Evolutionary conservation across 2,113 vertebrate genomes (phyloP).

Genomic region (Ammospiza nelsoni): DNA sequence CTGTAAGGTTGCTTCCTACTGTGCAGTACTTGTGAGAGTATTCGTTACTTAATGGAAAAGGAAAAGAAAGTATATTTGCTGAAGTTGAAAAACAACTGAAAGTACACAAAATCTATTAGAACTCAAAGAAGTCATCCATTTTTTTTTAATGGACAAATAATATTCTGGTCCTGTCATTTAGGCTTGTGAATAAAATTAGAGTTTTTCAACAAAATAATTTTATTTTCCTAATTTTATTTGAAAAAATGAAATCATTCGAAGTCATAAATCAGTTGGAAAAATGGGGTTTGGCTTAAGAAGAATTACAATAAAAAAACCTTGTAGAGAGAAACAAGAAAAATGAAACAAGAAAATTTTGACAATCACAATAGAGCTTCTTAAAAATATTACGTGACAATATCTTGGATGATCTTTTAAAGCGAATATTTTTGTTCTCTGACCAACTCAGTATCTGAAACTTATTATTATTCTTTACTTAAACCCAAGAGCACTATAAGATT

Average conservation of each 20-base stretch:
- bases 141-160: background rate
- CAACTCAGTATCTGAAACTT: background rate
- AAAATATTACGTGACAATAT: background rate
- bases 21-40: background rate
- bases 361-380: background rate
- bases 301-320: background rate
- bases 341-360: background rate
- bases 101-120: slow-evolving; percentile 1
- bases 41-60: background rate
- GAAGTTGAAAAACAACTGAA: background rate
- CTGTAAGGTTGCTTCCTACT: background rate
- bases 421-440: background rate
- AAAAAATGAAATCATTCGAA: background rate
- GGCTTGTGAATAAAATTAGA: background rate
- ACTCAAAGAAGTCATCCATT: background rate
- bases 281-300: background rate
- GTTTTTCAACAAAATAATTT: background rate
- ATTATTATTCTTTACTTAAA: background rate
- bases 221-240: background rate
- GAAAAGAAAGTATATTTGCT: background rate
- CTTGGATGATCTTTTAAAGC: background rate
- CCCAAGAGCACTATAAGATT: background rate
- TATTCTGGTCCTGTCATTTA: background rate
- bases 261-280: background rate
- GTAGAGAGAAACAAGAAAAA: background rate